These are phyloP conservation scores for Diadegma fenestrale DNA, from an alignment of 2,888 invertebrate genomes.

Conservation along the genomic window DNA sequence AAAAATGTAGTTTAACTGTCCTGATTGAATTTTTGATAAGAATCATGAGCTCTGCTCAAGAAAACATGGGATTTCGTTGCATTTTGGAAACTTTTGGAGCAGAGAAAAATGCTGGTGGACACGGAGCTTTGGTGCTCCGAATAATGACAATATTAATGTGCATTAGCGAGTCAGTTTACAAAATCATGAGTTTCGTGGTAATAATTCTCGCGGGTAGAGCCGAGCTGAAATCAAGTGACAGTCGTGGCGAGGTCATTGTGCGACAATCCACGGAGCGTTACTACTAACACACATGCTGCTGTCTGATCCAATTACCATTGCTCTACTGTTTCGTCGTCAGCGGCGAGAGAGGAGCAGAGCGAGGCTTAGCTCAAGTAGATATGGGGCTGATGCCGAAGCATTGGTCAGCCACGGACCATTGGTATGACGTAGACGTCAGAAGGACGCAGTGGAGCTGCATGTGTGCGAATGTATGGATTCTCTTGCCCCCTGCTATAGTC, in stretches of 20 bases:
- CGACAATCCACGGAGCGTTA: constrained; percentile 35
- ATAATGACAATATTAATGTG: background rate
- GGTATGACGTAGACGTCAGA: constrained; percentile 46
- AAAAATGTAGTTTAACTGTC: too few species aligned
- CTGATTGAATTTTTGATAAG: too few species aligned
- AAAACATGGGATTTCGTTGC: too few species aligned
- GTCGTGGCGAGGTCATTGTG: background rate
- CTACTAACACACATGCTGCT: constrained; percentile 39
- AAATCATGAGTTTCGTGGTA: constrained; percentile 6
- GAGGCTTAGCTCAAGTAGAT: constrained; percentile 55
- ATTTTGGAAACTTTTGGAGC: too few species aligned
- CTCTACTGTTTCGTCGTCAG: constrained; percentile 40
- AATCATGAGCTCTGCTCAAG: too few species aligned
- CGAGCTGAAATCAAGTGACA: constrained; percentile 14
- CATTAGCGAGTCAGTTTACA: background rate
- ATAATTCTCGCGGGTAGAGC: constrained; percentile 30
- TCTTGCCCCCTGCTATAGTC: background rate
- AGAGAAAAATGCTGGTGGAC: background rate
- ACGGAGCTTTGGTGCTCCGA: too few species aligned
- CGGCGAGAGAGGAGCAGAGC: constrained; percentile 4
- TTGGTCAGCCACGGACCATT: constrained; percentile 58
- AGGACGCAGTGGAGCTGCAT: constrained; percentile 12
- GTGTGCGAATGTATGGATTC: background rate
- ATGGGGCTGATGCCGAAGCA: constrained; percentile 8
- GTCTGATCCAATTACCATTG: constrained; percentile 62